Percentiles rank a stretch among this genome's conserved stretches.
Conservation (phyloP, 2,888 invertebrate genomes). For the Pristionchus exspectatus region DNA sequence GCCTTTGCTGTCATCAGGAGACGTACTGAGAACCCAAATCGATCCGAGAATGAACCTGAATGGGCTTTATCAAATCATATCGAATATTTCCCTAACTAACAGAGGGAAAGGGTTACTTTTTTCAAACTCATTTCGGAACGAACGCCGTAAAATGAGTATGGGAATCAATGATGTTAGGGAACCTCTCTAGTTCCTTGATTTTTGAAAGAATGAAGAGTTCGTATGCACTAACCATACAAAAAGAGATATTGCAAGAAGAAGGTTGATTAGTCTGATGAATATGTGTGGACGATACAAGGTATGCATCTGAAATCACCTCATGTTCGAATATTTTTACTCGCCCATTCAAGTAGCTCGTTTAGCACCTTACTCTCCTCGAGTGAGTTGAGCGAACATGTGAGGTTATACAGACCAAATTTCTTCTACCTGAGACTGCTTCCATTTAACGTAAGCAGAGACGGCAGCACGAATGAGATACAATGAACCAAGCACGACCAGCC, state of each 20-base stretch:
- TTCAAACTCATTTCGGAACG: no score
- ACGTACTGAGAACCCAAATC: conserved; percentile 61
- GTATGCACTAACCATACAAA: conserved; percentile 57
- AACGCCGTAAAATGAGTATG: no score
- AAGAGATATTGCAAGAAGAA: conserved; percentile 55
- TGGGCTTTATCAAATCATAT: no score
- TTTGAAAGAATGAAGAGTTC: not conserved
- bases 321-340: no score
- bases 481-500: conserved; percentile 84
- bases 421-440: conserved; percentile 57
- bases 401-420: not conserved
- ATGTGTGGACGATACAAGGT: conserved; percentile 29
- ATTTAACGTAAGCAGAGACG: conserved; percentile 81
- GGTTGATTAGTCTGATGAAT: conserved; percentile 49
- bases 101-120: no score
- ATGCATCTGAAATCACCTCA: not conserved
- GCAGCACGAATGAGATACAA: conserved; percentile 85
- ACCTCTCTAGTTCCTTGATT: no score
- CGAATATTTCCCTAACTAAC: no score
- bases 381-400: no score
- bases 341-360: no score
- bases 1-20: conserved; percentile 45
- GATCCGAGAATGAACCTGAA: conserved; percentile 63
- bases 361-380: no score
- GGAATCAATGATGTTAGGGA: no score